Percentiles rank a stretch among this genome's conserved stretches.
Conservation (phyloP, 1,140 invertebrate genomes). For the Panagrolaimus sp. region DNA sequence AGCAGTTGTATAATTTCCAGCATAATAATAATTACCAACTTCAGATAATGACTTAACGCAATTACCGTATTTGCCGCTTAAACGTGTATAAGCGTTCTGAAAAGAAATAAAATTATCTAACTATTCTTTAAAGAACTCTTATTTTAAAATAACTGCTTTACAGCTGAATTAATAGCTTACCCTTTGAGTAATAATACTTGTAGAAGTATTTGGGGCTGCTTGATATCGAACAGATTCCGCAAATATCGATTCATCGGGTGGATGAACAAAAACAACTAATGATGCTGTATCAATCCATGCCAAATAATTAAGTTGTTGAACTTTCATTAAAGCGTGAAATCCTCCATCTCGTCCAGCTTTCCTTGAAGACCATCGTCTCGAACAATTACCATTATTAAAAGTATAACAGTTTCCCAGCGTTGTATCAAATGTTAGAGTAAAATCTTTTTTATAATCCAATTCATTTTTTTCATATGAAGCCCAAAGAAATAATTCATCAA, state of each 20-base stretch:
- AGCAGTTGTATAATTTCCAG: conserved; percentile 23
- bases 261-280: conserved; percentile 24
- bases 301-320: conserved; percentile 26
- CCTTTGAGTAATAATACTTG: conserved; percentile 13
- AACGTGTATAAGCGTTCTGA: conserved; percentile 20
- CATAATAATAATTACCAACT: conserved; percentile 28
- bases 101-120: too few relatives aligned
- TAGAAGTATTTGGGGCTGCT: conserved; percentile 8
- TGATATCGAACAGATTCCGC: conserved; percentile 24
- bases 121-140: too few relatives aligned
- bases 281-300: conserved; percentile 26
- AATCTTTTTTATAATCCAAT: conserved; percentile 3
- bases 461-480: conserved; percentile 22
- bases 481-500: conserved; percentile 29
- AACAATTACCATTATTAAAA: conserved; percentile 19
- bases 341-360: conserved; percentile 19
- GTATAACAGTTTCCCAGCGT: conserved; percentile 31
- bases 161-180: conserved; percentile 15
- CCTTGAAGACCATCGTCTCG: not conserved
- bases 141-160: too few relatives aligned
- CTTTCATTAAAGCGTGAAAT: conserved; percentile 28
- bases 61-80: conserved; percentile 25
- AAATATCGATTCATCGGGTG: conserved; percentile 18
- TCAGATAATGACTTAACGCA: conserved; percentile 24
- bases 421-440: conserved; percentile 20